Conservation (phyloP, 64 coral and sea anemone genomes). For the Pocillopora verrucosa region DNA sequence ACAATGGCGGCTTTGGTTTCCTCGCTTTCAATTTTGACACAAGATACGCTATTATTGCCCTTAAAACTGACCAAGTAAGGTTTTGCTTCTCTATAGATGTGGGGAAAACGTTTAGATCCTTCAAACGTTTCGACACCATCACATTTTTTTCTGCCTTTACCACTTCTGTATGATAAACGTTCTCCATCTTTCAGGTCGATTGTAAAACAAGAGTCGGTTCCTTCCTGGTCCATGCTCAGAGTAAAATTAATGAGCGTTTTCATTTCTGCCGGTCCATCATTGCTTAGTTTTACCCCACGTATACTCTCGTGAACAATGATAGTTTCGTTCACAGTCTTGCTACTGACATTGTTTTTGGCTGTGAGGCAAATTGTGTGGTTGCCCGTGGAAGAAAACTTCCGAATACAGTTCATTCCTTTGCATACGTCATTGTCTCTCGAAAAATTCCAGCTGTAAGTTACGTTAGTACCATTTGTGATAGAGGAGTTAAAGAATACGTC, state of each 20-base stretch:
- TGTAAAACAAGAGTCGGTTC: not conserved
- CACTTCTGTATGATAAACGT: not conserved
- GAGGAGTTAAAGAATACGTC: conserved; percentile 13
- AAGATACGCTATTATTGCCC: conserved; percentile 1
- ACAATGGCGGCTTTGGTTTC: not conserved
- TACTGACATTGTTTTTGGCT: conserved; percentile 25
- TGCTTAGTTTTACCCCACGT: not conserved
- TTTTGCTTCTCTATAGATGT: not conserved
- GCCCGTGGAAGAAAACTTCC: not conserved
- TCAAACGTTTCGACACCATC: not conserved
- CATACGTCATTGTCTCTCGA: not conserved
- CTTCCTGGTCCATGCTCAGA: not conserved
- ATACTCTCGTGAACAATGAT: conserved; percentile 21
- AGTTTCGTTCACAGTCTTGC: not conserved
- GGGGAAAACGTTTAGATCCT: not conserved
- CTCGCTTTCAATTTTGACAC: not conserved
- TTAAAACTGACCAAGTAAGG: not conserved
- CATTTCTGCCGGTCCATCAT: not conserved
- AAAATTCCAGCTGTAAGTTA: conserved; percentile 31
- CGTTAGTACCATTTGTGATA: conserved; percentile 33
- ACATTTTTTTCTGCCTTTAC: not conserved
- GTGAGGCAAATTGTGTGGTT: not conserved
- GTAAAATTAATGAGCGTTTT: not conserved
- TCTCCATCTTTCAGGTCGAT: not conserved
- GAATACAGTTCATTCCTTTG: not conserved